These are phyloP conservation scores for Lethocerus indicus DNA, from an alignment of 1,140 invertebrate species.

Conservation along the genomic window DNA sequence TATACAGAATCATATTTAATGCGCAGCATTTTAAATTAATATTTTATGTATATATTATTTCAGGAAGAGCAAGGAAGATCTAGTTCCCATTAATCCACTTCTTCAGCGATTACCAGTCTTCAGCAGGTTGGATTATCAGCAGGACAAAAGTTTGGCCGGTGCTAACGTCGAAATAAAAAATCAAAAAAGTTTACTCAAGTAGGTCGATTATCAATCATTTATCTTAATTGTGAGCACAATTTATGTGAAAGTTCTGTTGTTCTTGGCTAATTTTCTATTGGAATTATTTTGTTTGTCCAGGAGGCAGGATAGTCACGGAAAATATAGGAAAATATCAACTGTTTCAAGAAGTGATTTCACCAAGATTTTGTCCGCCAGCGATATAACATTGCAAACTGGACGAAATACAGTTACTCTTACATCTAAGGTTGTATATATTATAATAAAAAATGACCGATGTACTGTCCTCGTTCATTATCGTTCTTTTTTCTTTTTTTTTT, in stretches of 20 bases:
- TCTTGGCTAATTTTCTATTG: neutral
- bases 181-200: conserved; percentile 26
- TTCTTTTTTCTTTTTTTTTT: conserved; percentile 4
- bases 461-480: conserved; percentile 1
- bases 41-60: neutral
- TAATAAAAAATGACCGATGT: no score
- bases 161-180: conserved; percentile 42
- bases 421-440: conserved; percentile 30
- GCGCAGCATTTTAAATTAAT: neutral
- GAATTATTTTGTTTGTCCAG: conserved; percentile 19
- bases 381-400: conserved; percentile 47
- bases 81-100: conserved; percentile 8
- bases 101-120: conserved; percentile 43
- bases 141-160: conserved; percentile 54
- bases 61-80: conserved; percentile 9
- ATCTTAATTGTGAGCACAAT: neutral
- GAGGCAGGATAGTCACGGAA: conserved; percentile 24
- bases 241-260: neutral
- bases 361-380: conserved; percentile 32
- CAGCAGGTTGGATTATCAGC: conserved; percentile 54
- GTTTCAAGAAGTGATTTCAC: conserved; percentile 40
- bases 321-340: conserved; percentile 20
- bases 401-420: conserved; percentile 45
- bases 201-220: neutral
- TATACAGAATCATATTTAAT: neutral